phyloP scores from a whole-genome alignment of 2,113 vertebrate genomes.

The Stercorarius parasiticus region DNA sequence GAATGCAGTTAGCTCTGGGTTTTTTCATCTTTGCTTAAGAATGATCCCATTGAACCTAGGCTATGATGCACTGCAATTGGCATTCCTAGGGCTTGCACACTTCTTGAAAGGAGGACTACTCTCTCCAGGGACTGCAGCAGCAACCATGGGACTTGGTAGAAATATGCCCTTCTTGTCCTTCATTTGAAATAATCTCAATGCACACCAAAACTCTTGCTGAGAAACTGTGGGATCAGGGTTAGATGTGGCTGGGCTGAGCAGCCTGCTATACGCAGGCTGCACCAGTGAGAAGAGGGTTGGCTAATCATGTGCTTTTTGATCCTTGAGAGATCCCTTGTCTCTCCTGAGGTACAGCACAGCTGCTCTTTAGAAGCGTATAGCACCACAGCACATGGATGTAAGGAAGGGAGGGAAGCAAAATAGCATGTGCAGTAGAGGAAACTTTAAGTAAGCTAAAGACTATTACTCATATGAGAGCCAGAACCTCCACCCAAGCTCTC shows the following conservation, averaged over 20 bases:
- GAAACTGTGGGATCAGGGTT: not conserved
- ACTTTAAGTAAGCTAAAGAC: slow-evolving; percentile 42
- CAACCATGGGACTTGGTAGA: not conserved
- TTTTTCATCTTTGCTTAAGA: slow-evolving; percentile 27
- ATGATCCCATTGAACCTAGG: not conserved
- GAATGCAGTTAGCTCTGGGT: slow-evolving; percentile 17
- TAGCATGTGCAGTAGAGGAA: slow-evolving; percentile 14
- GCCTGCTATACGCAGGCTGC: not conserved
- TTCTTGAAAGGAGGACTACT: not conserved
- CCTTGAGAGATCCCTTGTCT: not conserved
- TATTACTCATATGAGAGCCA: slow-evolving; percentile 33
- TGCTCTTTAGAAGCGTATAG: not conserved
- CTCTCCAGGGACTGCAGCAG: not conserved
- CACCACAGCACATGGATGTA: not conserved
- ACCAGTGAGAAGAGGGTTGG: not conserved
- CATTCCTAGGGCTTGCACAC: not conserved
- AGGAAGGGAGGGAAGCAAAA: slow-evolving; percentile 39
- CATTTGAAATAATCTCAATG: not conserved
- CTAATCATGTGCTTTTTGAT: not conserved
- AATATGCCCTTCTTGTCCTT: not conserved
- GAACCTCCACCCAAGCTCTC: slow-evolving; percentile 31
- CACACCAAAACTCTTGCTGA: not conserved
- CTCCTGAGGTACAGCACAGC: not conserved
- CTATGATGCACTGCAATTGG: not conserved
- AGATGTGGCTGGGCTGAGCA: not conserved